Evolutionary conservation across 2,888 invertebrate genomes (phyloP).

Genomic region (Dryococelus australis): DNA sequence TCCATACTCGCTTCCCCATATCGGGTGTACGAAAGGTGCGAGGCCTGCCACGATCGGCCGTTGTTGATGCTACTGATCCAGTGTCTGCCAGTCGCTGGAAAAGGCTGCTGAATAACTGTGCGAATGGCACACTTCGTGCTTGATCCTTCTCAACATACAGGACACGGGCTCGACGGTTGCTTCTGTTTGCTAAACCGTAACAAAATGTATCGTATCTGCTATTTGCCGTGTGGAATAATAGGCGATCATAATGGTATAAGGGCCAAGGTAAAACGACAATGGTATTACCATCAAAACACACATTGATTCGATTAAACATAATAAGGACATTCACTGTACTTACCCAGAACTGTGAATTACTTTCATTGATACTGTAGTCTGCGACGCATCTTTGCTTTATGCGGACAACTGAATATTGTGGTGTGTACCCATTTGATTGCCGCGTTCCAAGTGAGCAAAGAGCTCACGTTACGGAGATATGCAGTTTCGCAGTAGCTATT

Average conservation of each 20-base stretch:
- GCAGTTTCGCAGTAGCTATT: too few relatives aligned
- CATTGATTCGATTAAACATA: too few relatives aligned
- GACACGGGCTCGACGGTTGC: not conserved
- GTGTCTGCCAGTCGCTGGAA: not conserved
- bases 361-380: too few relatives aligned
- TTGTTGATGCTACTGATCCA: not conserved
- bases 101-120: not conserved
- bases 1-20: not conserved
- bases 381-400: too few relatives aligned
- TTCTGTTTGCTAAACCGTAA: not conserved
- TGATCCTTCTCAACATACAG: not conserved
- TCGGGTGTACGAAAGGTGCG: not conserved
- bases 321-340: too few relatives aligned
- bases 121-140: not conserved
- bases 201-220: not conserved
- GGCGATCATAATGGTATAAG: not conserved
- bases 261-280: too few relatives aligned
- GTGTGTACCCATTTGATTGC: too few relatives aligned
- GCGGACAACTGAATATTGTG: too few relatives aligned
- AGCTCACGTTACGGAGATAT: too few relatives aligned
- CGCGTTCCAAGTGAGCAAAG: too few relatives aligned
- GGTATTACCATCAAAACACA: too few relatives aligned
- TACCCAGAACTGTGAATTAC: too few relatives aligned
- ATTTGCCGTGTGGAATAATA: slow-evolving; percentile 2
- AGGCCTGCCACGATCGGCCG: not conserved